phyloP scores from a whole-genome alignment of 30 jellyfish, hydroid and myxozoan genomes.

The Chironex yamaguchii region DNA sequence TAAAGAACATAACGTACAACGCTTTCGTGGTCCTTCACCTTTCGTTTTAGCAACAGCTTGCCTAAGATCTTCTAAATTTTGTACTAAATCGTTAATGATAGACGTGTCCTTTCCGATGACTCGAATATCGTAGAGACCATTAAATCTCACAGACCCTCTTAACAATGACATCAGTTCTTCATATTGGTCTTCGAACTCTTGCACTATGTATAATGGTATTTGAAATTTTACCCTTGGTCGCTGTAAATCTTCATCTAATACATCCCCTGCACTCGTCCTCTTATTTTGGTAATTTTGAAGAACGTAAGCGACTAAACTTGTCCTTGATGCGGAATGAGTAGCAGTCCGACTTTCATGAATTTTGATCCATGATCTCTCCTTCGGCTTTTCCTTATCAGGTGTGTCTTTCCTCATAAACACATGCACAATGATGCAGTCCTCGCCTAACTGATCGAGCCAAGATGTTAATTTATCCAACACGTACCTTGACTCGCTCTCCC shows the following conservation, averaged over 20 bases:
- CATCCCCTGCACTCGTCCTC: background rate
- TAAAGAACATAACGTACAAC: background rate
- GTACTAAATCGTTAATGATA: background rate
- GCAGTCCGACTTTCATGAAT: slow-evolving; percentile 48
- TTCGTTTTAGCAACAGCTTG: background rate
- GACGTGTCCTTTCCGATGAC: background rate
- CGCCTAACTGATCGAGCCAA: background rate
- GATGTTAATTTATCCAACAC: background rate
- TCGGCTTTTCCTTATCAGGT: slow-evolving; percentile 30
- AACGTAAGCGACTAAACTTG: slow-evolving; percentile 50
- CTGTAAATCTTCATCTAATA: background rate
- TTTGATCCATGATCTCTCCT: slow-evolving; percentile 25
- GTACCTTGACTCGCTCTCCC: background rate
- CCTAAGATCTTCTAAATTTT: background rate
- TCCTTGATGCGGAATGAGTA: slow-evolving; percentile 29
- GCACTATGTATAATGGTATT: background rate
- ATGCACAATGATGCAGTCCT: background rate
- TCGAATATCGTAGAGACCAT: background rate
- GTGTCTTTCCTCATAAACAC: slow-evolving; percentile 5
- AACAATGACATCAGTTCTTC: background rate
- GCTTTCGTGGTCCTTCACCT: background rate
- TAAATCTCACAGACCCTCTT: background rate
- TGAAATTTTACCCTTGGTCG: background rate
- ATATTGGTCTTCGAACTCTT: background rate
- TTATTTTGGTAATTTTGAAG: slow-evolving; percentile 1